Conservation (phyloP, 1,140 invertebrate genomes). For the Drosophila sp. region DNA sequence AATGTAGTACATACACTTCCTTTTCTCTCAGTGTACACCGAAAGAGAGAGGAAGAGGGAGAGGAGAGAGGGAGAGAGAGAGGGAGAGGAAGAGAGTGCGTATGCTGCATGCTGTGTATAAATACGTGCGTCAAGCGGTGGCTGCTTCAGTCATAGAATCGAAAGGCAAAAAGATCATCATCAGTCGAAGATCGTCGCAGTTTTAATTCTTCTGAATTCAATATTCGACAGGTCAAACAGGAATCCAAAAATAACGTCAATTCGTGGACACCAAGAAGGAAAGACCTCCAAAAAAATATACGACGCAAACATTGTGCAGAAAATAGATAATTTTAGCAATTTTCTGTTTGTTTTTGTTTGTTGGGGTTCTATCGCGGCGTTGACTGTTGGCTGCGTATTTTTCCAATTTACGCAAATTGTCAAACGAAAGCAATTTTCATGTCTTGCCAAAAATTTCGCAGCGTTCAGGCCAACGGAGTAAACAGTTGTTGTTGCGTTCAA, state of each 20-base stretch:
- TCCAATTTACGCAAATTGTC: conserved; percentile 56
- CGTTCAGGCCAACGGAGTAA: conserved; percentile 56
- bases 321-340: conserved; percentile 43
- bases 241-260: conserved; percentile 61
- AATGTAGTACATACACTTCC: neutral
- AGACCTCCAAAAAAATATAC: conserved; percentile 8
- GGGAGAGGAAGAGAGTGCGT: conserved; percentile 27
- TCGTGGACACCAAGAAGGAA: conserved; percentile 8
- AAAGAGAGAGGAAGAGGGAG: conserved; percentile 5
- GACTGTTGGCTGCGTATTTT: conserved; percentile 39
- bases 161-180: conserved; percentile 45
- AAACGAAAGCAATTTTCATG: conserved; percentile 69
- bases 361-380: conserved; percentile 1
- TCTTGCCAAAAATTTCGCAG: conserved; percentile 70
- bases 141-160: conserved; percentile 58
- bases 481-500: conserved; percentile 55
- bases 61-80: too few relatives aligned
- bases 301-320: conserved; percentile 38
- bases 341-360: conserved; percentile 37
- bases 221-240: neutral
- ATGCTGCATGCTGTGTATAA: conserved; percentile 48
- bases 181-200: conserved; percentile 15
- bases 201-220: neutral
- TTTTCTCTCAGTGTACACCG: conserved; percentile 20
- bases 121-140: conserved; percentile 28